Conservation (phyloP, 92 coral and sea anemone genomes). For the Montipora capitata region DNA sequence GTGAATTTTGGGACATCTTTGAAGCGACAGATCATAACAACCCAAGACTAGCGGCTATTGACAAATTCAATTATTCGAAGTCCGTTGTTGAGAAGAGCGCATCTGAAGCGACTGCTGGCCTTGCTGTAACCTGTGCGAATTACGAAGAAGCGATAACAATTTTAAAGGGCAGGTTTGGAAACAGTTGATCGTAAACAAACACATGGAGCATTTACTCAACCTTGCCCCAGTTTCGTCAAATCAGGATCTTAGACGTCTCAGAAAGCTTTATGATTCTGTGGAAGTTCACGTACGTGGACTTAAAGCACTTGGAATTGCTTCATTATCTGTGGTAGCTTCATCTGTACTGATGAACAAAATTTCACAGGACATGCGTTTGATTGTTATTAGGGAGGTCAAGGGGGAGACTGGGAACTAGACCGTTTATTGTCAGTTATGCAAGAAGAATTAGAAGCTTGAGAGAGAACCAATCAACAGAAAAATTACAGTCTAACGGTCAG, state of each 20-base stretch:
- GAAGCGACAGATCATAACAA: slow-evolving; percentile 54
- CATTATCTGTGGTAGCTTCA: slow-evolving; percentile 14
- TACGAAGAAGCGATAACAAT: slow-evolving; percentile 71
- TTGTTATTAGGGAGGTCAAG: slow-evolving; percentile 38
- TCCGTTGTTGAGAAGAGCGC: slow-evolving; percentile 64
- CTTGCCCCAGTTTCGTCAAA: slow-evolving; percentile 42
- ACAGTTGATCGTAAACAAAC: slow-evolving; percentile 67
- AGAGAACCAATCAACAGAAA: slow-evolving; percentile 32
- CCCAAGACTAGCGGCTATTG: slow-evolving; percentile 48
- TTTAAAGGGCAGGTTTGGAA: slow-evolving; percentile 66
- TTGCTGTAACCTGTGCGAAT: slow-evolving; percentile 61
- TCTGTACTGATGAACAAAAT: slow-evolving; percentile 58
- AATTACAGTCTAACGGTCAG: not conserved
- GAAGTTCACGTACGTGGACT: slow-evolving; percentile 4
- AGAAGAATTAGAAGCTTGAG: slow-evolving; percentile 60
- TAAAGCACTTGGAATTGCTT: not conserved
- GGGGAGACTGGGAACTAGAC: slow-evolving; percentile 4
- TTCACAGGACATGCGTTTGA: slow-evolving; percentile 37
- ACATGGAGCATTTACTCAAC: slow-evolving; percentile 71
- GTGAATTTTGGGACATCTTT: no score
- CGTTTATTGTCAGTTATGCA: not conserved
- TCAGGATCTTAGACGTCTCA: slow-evolving; percentile 37
- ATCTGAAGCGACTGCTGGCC: slow-evolving; percentile 62
- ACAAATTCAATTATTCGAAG: slow-evolving; percentile 72
- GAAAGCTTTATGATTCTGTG: slow-evolving; percentile 48